Base-by-base conservation (phyloP, 1,140 invertebrate species). In the Aphaenogaster rudis region DNA sequence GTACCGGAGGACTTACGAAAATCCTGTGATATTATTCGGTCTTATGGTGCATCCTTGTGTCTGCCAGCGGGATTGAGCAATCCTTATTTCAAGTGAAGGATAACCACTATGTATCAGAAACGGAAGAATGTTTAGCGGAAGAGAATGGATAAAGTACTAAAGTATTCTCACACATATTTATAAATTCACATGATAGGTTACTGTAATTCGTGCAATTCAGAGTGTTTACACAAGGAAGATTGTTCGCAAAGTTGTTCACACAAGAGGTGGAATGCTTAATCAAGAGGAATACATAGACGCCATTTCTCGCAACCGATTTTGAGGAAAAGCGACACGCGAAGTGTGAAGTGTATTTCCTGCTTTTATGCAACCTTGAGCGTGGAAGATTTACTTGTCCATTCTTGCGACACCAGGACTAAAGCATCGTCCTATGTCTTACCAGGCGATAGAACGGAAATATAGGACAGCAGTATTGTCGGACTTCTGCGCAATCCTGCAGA, bases 381-480 rank as follows among this genome's bases (percentile, higher is more conserved):
- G 52, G 54, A 50, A 84, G 80, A 84, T 84, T 84, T 84, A 84
- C 69, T 74, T 48, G 80, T 84, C 67, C 54, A 74, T 74, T 74
- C 52, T 6, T 17, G 52, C 54, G 67, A 82, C 52, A 48, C 67
- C 17, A 21, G n/a, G 39, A 74, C 80, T 74, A 74, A 74, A 74
- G 54, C 57, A 72, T 72, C 67, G 52, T 50, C 69, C 17, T 84
- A 61, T n/a, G 69, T 74, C 80, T 84, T 84, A 45, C 57, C 54
- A 42, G 54, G 69, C 80, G 69, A 84, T 84, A 54, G 69, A 74
- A 74, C 80, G 42, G 28, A 84, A 84, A 74, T 84, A 84, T 84
- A 84, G 69, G 80, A 74, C 80, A 63, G 67, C 69, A 59, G 80
- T 82, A 84, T 74, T 74, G 80, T 84, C 67, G 80, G 80, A 74